Percentiles rank a stretch among this genome's conserved stretches.
phyloP scores from a whole-genome alignment of 2,888 invertebrate species.

The Agrochola lychnidis region DNA sequence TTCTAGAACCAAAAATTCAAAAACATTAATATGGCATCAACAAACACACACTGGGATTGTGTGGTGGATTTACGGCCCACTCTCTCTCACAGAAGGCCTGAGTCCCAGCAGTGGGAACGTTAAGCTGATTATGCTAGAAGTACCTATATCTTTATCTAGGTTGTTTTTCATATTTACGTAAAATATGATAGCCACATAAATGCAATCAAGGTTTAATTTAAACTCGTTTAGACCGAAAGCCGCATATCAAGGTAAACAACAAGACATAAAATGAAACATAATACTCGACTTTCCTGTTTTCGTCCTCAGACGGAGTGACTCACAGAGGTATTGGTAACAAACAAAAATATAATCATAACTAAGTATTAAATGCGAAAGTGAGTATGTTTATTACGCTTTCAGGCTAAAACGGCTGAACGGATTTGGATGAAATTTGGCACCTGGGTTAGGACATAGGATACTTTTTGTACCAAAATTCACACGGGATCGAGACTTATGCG shows the following conservation, averaged over 20 bases:
- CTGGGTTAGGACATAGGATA: too few species aligned
- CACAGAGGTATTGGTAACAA: not conserved
- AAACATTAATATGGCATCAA: not conserved
- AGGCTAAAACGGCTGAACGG: not conserved
- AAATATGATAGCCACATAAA: too few species aligned
- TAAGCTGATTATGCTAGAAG: too few species aligned
- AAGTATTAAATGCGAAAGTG: not conserved
- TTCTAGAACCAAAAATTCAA: not conserved
- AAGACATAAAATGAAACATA: not conserved
- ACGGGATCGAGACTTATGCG: not conserved
- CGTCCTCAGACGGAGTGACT: not conserved
- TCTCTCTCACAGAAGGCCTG: not conserved
- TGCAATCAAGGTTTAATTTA: too few species aligned
- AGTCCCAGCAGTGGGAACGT: not conserved
- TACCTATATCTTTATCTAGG: too few species aligned
- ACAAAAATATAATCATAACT: not conserved
- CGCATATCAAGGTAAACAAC: not conserved
- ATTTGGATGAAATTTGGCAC: not conserved
- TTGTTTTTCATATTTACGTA: too few species aligned
- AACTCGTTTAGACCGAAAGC: not conserved
- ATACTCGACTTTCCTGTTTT: constrained; percentile 2
- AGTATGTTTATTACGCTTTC: not conserved
- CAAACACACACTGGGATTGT: not conserved
- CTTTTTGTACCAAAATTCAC: not conserved
- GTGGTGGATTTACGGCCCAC: not conserved